These are phyloP conservation scores for Shinisaurus crocodilurus DNA, from an alignment of 2,113 vertebrate genomes.

Conservation along the genomic window DNA sequence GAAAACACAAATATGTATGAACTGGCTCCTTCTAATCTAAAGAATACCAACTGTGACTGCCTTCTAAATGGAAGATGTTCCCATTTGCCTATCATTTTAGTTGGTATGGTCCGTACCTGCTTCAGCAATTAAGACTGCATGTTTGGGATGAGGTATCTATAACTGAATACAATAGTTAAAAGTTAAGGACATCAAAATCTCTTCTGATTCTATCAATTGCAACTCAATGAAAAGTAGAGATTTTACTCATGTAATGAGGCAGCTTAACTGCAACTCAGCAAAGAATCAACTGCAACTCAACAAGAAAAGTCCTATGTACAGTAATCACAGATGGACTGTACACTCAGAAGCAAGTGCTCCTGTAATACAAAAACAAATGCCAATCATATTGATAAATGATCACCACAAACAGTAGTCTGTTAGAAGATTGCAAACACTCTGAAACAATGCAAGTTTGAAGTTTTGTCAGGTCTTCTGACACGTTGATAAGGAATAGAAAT, in stretches of 20 bases:
- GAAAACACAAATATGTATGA: not conserved
- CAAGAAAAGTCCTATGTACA: not conserved
- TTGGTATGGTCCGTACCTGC: not conserved
- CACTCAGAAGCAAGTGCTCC: not conserved
- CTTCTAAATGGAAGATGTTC: not conserved
- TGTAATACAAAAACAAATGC: not conserved
- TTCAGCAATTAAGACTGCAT: not conserved
- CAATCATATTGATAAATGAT: not conserved
- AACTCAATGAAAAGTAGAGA: not conserved
- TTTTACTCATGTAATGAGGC: not conserved
- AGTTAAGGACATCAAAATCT: no score
- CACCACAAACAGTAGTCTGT: not conserved
- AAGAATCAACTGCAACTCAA: not conserved
- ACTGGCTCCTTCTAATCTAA: not conserved
- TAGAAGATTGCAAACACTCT: not conserved
- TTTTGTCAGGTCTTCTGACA: not conserved
- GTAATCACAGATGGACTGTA: not conserved
- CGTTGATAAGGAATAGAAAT: not conserved
- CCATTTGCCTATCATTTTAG: not conserved
- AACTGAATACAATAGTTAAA: not conserved
- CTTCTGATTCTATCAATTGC: not conserved
- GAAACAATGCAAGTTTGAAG: not conserved
- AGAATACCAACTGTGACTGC: not conserved
- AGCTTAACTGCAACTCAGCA: not conserved
- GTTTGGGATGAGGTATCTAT: not conserved